Evolutionary conservation across 1,140 invertebrate genomes (phyloP), one percentile per base, ranked within the genome.

Genomic region (Lutraria rhynchaena): DNA sequence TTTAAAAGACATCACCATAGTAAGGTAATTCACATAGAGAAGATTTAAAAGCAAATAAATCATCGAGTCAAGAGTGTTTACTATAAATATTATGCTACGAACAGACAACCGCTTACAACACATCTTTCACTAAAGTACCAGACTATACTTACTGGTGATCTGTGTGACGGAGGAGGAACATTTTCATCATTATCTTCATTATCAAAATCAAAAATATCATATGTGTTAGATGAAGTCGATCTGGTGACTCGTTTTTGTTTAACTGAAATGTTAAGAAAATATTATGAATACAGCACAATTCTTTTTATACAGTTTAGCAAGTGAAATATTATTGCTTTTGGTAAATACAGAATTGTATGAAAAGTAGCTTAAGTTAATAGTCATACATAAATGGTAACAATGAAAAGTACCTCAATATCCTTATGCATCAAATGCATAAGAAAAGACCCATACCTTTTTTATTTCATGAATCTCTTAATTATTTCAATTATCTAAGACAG

Each of bases 161-260:
- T 69, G 37, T 58, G 55, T 1, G 60, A 46, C 2, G 61, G 60
- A 29, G 63, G 53, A 31, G 76, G 76, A 19, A 80, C 24, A 29
- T 80, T 70, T 44, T 80, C 61, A 31, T 80, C 63, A 58, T 67
- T 65, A 31, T 80, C 76, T 33, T 69, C 41, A 37, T 80, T 80
- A 7, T 80, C 49, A 19, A 80, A 69, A 37, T 27, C 57, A 33
- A 78, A 78, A 4, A 78, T 35, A 41, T 80, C 76, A 60, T 70
- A 51, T 5, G 41, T 29, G 15, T 27, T 17, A 15, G 24, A 9
- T 22, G 15, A 4, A 9, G 53, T 37, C 9, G 17, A 24, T 29
- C 57, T 74, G 41, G 71, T 60, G 11, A 60, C 55, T 44, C 71
- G 22, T 24, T 60, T 74, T 3, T 60, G 35, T 74, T 74, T 60